Evolutionary conservation across 2,113 vertebrate species (phyloP).

Genomic region (Damaliscus lunatus): DNA sequence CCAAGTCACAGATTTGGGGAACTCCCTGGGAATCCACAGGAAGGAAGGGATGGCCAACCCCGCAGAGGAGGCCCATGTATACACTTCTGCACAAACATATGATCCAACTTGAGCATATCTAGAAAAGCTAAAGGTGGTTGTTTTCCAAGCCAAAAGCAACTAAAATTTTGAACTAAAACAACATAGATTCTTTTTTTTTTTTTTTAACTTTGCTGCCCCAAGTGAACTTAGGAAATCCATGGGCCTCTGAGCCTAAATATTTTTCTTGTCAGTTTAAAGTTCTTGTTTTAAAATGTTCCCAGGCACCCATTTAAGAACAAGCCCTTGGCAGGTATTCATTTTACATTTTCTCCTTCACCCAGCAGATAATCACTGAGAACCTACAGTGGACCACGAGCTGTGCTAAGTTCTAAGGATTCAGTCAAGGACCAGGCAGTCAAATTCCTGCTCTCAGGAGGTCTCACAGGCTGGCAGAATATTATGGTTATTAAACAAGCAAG

Average conservation of each 20-base stretch:
- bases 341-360: background rate
- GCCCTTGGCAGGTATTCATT: background rate
- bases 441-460: background rate
- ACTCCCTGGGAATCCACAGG: background rate
- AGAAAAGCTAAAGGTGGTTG: background rate
- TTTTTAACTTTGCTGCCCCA: background rate
- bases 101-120: background rate
- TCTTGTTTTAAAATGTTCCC: background rate
- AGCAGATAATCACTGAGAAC: background rate
- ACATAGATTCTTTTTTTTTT: background rate
- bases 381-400: background rate
- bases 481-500: background rate
- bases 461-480: background rate
- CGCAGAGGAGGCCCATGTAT: background rate
- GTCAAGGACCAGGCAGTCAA: background rate
- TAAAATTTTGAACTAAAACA: background rate
- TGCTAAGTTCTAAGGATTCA: background rate
- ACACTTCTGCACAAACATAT: background rate
- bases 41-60: background rate
- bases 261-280: background rate
- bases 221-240: background rate
- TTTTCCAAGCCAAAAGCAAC: background rate
- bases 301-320: background rate
- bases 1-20: background rate
- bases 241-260: background rate